Evolutionary conservation across 2,113 vertebrate species (phyloP), one percentile per base, ranked within the genome.

Genomic region (Eclectus roratus): DNA sequence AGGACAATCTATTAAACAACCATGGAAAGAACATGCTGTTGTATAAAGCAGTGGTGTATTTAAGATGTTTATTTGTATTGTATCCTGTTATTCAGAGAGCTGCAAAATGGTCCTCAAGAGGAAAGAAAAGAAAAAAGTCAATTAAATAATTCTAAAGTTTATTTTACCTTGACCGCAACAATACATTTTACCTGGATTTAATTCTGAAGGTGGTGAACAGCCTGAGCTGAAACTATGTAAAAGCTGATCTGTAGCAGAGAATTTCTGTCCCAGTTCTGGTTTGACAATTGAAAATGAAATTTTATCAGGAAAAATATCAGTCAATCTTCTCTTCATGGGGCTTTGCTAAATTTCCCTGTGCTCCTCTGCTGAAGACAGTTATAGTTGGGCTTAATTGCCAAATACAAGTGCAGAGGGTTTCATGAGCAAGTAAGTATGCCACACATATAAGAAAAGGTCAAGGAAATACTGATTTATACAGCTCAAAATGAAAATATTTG

Each of bases 381-480:
- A 20, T 69, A 88, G 39, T 20, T 69, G 49, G 31, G 55, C 74
- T 94, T 91, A 66, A 39, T 55, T 81, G 35, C 35, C 47, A 53
- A 92, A 85, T 23, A 31, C 25, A 27, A 81, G 64, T 64, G 43
- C 27, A 78, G 74, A 80, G 43, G 13, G 25, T 71, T 71, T 33
- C 50, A 27, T 31, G 47, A 89, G 50, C 55, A 80, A 60, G n/a
- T 50, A 49, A 53, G 49, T 29, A 46, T 43, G n/a, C 35, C 76
- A 25, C 31, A 55, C 8, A 10, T 14, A 24, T 10, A 58, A 70
- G 72, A 74, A 81, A 83, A 78, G 27, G 24, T 50, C 88, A 87
- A 92, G 46, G 46, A 94, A 97, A 92, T 92, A 60, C 69, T 91
- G 79, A 69, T 83, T 79, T 86, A 81, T 53, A 73, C 29, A 73